These are phyloP conservation scores for Phania funesta DNA, from an alignment of 2,888 invertebrate genomes.

Conservation along the genomic window DNA sequence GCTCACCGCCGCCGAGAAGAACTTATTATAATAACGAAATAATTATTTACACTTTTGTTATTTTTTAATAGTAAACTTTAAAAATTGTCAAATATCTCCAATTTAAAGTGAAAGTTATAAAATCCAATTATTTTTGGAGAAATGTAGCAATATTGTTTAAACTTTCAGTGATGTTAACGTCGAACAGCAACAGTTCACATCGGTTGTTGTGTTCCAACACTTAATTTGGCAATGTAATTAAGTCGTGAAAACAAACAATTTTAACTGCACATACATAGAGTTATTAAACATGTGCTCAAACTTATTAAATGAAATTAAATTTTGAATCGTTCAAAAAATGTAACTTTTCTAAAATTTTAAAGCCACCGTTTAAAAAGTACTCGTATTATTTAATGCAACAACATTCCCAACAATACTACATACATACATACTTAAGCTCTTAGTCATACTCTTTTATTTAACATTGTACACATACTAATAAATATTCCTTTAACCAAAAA, in stretches of 20 bases:
- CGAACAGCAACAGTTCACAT: no score
- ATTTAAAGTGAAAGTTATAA: no score
- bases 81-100: no score
- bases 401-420: constrained; percentile 8
- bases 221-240: constrained; percentile 9
- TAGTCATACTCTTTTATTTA: constrained; percentile 40
- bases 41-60: no score
- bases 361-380: background rate
- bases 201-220: background rate
- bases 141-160: background rate
- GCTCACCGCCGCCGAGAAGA: no score
- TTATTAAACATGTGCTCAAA: background rate
- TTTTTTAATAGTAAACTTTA: no score
- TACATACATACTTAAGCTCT: constrained; percentile 39
- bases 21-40: no score
- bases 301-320: background rate
- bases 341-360: constrained; percentile 34
- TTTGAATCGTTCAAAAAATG: background rate
- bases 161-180: no score
- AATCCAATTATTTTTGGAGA: no score
- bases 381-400: constrained; percentile 10
- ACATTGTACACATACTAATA: constrained; percentile 3
- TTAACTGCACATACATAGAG: background rate
- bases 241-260: background rate
- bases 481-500: constrained; percentile 33